Evolutionary conservation across 2,888 invertebrate genomes (phyloP), one percentile per base, ranked within the genome.

Genomic region (Platynereis dumerilii): DNA sequence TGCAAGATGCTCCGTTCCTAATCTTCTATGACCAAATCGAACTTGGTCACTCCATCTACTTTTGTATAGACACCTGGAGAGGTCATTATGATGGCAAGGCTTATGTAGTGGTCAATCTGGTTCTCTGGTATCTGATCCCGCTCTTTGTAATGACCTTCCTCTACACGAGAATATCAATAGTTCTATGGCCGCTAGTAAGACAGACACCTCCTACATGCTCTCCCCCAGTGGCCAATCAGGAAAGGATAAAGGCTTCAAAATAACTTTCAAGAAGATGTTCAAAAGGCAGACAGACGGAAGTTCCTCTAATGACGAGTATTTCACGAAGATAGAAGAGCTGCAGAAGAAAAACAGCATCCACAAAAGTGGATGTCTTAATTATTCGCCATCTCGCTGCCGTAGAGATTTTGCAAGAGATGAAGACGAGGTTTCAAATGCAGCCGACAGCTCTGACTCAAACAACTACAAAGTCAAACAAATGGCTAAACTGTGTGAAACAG

Each of bases 1-100:
- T 91, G 78, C 93, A 93, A 85, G 92, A 92, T 69, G 90, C 90
- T 1, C 93, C 93, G 0, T 91, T 92, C 79, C 90, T 94, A 80
- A 88, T 92, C 72, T 92, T 91, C 87, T 91, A 91, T 73, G 90
- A 91, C 79, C 91, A 91, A 0, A 89, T 92, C 59, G 88, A 88
- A 22, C 89, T 88, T 73, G 29, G 17, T 2, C 22, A 34, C 7
- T 39, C 20, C 48, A 57, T 22, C n/a, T 52, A 44, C 29, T 63
- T 57, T 48, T 63, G 63, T 22, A 17, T 63, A n/a, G 42, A n/a
- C 24, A 39, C 44, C 5, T 48, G 22, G n/a, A 48, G 22, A 48
- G 12, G 34, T 5, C 7, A 34, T 34, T 48, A 48, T n/a, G 22
- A 48, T n/a, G 57, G 56, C 2, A 52, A 39, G 84, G 80, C 91